Evolutionary conservation across 2,888 invertebrate genomes (phyloP).

Genomic region (Bugulina stolonifera): DNA sequence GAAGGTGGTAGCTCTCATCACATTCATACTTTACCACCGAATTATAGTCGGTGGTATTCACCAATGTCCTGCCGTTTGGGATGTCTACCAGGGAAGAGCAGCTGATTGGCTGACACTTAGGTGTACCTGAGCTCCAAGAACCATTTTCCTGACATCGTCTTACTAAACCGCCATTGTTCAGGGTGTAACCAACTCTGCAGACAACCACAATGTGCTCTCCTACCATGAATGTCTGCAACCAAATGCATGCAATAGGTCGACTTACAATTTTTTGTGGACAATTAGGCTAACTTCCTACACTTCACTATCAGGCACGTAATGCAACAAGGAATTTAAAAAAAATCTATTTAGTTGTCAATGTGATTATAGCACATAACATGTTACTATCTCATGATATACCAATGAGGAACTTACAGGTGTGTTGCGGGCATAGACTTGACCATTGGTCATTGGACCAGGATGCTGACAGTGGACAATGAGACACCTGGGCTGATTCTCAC

Average conservation of each 20-base stretch:
- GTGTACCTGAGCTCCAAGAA: neutral
- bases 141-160: neutral
- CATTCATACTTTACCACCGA: neutral
- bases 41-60: neutral
- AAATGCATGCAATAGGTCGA: too few relatives aligned
- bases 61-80: neutral
- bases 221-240: neutral
- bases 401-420: neutral
- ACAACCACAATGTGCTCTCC: neutral
- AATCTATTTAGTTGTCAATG: too few relatives aligned
- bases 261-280: too few relatives aligned
- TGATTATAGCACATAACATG: too few relatives aligned
- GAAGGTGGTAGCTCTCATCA: neutral
- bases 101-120: neutral
- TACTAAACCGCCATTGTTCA: neutral
- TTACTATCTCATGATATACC: too few relatives aligned
- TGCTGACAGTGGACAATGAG: neutral
- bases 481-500: neutral
- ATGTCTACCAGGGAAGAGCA: neutral
- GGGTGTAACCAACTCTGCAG: neutral
- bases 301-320: too few relatives aligned
- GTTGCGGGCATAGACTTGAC: neutral
- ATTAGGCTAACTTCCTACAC: too few relatives aligned
- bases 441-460: neutral
- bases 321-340: too few relatives aligned